Conservation (phyloP, 2,113 vertebrate genomes). For the Myodes glareolus region DNA sequence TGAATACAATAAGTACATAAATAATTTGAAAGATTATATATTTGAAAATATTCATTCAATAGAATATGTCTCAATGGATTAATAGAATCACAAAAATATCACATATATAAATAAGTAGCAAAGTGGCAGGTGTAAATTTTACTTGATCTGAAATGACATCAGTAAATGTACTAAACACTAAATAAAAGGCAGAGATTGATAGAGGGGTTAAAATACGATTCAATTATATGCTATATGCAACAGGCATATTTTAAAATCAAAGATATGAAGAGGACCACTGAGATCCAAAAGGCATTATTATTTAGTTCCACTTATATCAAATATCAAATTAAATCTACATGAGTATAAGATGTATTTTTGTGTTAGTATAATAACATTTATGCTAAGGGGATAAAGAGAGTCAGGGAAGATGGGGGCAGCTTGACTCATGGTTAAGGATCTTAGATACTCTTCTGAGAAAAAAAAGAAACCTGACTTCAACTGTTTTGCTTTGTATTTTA, state of each 20-base stretch:
- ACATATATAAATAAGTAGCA: neutral
- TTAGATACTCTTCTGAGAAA: neutral
- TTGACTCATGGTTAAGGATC: neutral
- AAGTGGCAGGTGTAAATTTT: neutral
- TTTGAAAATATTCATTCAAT: neutral
- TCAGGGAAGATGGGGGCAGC: neutral
- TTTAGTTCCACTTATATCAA: neutral
- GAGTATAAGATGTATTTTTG: neutral
- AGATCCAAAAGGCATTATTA: neutral
- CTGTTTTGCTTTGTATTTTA: neutral
- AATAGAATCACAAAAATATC: neutral
- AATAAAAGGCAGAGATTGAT: neutral
- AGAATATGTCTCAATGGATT: neutral
- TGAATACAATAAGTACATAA: neutral
- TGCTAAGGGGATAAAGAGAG: neutral
- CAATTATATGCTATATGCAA: too few relatives aligned
- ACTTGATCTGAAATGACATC: neutral
- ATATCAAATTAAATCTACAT: neutral
- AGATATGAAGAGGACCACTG: neutral
- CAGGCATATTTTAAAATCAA: neutral
- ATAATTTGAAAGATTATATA: neutral
- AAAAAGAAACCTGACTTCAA: neutral
- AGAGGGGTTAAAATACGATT: neutral
- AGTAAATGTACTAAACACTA: neutral
- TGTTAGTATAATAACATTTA: too few relatives aligned